Conservation (phyloP, 2,797 vertebrate genomes). For the Phyllotis vaccarum region DNA sequence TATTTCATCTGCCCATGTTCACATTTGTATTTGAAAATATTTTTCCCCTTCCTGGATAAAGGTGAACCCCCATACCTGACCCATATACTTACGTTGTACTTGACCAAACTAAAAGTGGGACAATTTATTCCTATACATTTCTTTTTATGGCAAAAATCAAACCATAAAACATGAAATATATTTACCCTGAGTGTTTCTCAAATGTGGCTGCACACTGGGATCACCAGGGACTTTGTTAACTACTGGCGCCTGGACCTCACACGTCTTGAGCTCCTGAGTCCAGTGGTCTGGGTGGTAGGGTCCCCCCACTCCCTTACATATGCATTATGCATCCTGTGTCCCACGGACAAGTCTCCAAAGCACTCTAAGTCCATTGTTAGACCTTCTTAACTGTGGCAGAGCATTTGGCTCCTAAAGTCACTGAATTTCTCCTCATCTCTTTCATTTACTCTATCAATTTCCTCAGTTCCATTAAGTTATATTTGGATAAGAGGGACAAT, state of each 20-base stretch:
- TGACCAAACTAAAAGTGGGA: neutral
- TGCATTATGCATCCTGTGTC: neutral
- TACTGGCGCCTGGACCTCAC: neutral
- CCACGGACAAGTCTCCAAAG: neutral
- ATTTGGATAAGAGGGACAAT: neutral
- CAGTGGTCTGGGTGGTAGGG: neutral
- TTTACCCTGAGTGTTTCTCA: neutral
- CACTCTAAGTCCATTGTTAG: neutral
- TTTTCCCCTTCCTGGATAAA: neutral
- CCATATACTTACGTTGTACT: neutral
- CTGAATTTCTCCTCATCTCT: neutral
- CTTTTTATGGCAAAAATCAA: slow-evolving; percentile 31
- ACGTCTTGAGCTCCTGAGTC: neutral
- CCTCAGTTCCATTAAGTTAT: slow-evolving; percentile 26
- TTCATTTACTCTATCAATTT: slow-evolving; percentile 15
- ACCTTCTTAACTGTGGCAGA: neutral
- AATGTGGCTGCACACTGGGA: neutral
- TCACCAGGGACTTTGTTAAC: neutral
- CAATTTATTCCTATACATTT: neutral
- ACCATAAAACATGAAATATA: slow-evolving; percentile 36
- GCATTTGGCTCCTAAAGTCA: neutral
- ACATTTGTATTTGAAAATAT: neutral
- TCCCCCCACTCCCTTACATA: neutral
- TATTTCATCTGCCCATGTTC: neutral
- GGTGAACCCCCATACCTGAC: neutral